Percentiles rank a stretch among this genome's conserved stretches.
Evolutionary conservation across 2,113 vertebrate species (phyloP).

Genomic region (Sapayoa aenigma): DNA sequence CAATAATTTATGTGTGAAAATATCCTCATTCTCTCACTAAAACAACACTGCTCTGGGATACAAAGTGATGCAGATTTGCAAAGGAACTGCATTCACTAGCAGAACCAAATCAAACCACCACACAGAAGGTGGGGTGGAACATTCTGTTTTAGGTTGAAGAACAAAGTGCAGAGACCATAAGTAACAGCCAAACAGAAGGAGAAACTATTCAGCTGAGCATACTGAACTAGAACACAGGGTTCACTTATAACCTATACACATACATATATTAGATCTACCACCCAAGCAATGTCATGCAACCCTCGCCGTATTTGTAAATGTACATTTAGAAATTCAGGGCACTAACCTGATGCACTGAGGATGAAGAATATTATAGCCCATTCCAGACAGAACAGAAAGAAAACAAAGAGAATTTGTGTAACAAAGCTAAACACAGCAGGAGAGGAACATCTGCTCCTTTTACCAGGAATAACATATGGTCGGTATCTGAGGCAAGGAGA

Average conservation of each 20-base stretch:
- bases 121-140: neutral
- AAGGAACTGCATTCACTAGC: neutral
- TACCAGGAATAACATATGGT: conserved; percentile 58
- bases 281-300: neutral
- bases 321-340: neutral
- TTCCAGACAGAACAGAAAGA: neutral
- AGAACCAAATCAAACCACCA: neutral
- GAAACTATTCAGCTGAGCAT: neutral
- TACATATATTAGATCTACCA: neutral
- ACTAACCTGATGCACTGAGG: neutral
- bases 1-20: neutral
- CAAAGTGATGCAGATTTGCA: neutral
- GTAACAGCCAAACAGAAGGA: neutral
- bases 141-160: neutral
- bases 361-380: neutral
- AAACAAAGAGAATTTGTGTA: conserved; percentile 27
- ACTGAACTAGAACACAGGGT: neutral
- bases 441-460: conserved; percentile 63
- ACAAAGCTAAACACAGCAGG: conserved; percentile 1
- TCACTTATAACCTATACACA: neutral
- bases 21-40: neutral
- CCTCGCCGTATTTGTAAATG: neutral
- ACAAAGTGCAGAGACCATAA: neutral
- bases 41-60: neutral
- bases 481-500: conserved; percentile 10